Base-by-base conservation (phyloP, 1,140 invertebrate species). In the Musca vetustissima region DNA sequence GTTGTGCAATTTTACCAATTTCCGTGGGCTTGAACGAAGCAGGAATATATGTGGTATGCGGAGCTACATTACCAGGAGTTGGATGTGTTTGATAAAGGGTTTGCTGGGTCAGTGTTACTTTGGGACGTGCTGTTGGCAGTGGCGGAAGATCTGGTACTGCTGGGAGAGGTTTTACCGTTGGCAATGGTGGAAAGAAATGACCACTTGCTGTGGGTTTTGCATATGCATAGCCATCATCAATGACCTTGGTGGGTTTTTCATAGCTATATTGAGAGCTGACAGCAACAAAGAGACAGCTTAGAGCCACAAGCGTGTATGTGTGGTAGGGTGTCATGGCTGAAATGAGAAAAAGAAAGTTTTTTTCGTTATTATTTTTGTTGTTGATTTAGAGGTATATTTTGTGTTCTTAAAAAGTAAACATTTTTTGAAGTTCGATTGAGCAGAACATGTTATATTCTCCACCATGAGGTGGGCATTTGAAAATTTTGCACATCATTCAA, bases 161-260 rank as follows among this genome's bases (percentile, higher is more conserved):
- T 1, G 78, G 78, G 69, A 80, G 61, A 0, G 78, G 78, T 52
- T 72, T 73, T n/a, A 74, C 67, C 0, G 78, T 80, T 50, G 78
- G 74, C 61, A 80, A 21, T 0, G 75, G 72, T n/a, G 69, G 69
- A 43, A 78, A 80, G 43, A 74, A 73, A 47, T 78, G 78, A 0
- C 78, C 76, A 1, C 69, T 59, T 15, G 70, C 47, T 65, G 72
- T 6, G 50, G 78, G 78, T n/a, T 76, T 73, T 64, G 76, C 71
- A 50, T 80, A 80, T 21, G 75, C 73, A 36, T 80, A 80, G 19
- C 78, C 78, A 14, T 61, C 70, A 9, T 73, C 70, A 61, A 19
- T 0, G 7, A 36, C 32, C 19, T 43, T 43, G 36, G 1, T 13
- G 6, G 36, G 36, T 43, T 43, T 43, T 7, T 43, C 36, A 43